A percentile compares a stretch with the other conserved stretches of the same genome.
phyloP scores from a whole-genome alignment of 1,140 invertebrate species.

The Drosophila kepulauana region DNA sequence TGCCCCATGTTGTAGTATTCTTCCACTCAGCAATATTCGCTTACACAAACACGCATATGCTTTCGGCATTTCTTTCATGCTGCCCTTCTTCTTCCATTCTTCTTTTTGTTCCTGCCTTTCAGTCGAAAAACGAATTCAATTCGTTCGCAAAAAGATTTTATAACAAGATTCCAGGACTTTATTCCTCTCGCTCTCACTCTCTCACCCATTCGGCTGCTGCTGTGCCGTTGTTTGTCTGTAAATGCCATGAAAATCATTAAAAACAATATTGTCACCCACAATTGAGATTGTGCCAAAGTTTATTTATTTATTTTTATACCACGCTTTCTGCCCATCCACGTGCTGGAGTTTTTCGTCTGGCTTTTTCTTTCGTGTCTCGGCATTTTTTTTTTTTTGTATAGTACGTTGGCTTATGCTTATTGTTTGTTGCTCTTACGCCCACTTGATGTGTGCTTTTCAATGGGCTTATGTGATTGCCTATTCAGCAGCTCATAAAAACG shows the following conservation, averaged over 20 bases:
- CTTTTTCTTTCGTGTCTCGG: neutral
- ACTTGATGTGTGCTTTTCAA: slow-evolving; percentile 25
- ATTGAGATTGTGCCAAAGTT: slow-evolving; percentile 65
- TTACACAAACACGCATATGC: slow-evolving; percentile 63
- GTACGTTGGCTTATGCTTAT: neutral
- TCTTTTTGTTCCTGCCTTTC: slow-evolving; percentile 9
- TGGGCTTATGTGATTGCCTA: slow-evolving; percentile 48
- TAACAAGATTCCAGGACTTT: slow-evolving; percentile 41
- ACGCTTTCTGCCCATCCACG: slow-evolving; percentile 9
- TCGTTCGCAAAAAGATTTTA: slow-evolving; percentile 48
- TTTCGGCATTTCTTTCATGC: slow-evolving; percentile 47
- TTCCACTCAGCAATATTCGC: slow-evolving; percentile 32
- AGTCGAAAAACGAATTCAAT: slow-evolving; percentile 57
- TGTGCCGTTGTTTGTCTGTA: slow-evolving; percentile 22
- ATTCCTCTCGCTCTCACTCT: neutral
- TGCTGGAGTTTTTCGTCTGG: slow-evolving; percentile 12
- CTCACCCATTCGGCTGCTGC: neutral
- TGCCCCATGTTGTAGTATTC: slow-evolving; percentile 30
- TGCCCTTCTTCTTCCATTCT: slow-evolving; percentile 23
- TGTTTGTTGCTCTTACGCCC: slow-evolving; percentile 7
- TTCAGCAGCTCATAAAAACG: slow-evolving; percentile 46
- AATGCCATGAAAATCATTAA: slow-evolving; percentile 73
- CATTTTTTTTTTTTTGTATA: neutral
- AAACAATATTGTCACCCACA: slow-evolving; percentile 75
- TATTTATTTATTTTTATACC: slow-evolving; percentile 70